Conservation (phyloP, 2,888 invertebrate genomes). For the Rhamphomyia laevipes region DNA sequence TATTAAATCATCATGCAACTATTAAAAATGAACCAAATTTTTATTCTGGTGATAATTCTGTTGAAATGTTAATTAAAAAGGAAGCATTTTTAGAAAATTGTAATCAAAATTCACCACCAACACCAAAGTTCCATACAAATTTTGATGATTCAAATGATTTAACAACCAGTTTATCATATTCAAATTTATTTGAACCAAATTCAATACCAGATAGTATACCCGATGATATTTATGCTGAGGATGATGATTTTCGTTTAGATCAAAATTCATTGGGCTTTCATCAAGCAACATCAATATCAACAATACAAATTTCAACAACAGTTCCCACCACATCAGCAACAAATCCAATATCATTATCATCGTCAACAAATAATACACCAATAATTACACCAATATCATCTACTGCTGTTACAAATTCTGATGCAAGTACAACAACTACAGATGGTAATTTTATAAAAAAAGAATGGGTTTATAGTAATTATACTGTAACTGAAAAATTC, state of each 20-base stretch:
- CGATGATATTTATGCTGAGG: conserved; percentile 33
- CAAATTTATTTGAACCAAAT: conserved; percentile 35
- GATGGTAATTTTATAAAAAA: conserved; percentile 36
- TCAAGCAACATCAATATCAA: conserved; percentile 21
- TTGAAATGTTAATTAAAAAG: conserved; percentile 36
- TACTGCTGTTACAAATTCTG: conserved; percentile 13
- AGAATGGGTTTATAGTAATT: conserved; percentile 35
- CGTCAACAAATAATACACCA: not conserved
- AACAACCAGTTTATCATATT: conserved; percentile 33
- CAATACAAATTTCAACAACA: not conserved
- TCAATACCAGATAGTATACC: conserved; percentile 36
- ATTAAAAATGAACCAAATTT: conserved; percentile 36
- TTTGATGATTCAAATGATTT: conserved; percentile 35
- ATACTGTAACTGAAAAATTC: conserved; percentile 34
- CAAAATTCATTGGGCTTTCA: conserved; percentile 32
- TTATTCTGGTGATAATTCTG: conserved; percentile 35
- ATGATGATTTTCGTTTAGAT: conserved; percentile 35
- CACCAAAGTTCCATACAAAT: conserved; percentile 33
- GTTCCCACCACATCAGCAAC: not conserved
- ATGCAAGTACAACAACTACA: conserved; percentile 19
- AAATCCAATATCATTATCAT: not conserved
- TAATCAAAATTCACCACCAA: conserved; percentile 34
- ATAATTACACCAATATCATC: not conserved
- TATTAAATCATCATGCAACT: conserved; percentile 15
- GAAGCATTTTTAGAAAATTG: conserved; percentile 35